phyloP scores from a whole-genome alignment of 2,113 vertebrate species.

The Dunckerocampus dactyliophorus region DNA sequence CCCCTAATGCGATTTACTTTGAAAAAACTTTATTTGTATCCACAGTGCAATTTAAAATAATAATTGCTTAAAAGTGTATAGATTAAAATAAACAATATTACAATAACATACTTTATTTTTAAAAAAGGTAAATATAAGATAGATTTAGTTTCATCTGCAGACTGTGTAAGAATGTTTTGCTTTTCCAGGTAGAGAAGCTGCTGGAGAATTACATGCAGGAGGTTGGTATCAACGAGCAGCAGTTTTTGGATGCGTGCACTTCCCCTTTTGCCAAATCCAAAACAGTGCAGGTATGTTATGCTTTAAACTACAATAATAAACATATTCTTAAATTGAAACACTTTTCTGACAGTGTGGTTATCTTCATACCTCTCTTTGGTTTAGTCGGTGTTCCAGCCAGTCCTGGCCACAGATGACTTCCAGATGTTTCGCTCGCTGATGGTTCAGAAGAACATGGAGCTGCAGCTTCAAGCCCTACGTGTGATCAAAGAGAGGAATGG shows the following conservation, averaged over 20 bases:
- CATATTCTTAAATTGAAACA: neutral
- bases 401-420: conserved; percentile 93
- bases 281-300: conserved; percentile 80
- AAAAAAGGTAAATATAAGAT: conserved; percentile 4
- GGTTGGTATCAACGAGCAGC: conserved; percentile 94
- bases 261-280: conserved; percentile 88
- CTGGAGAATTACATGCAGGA: conserved; percentile 90
- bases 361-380: conserved; percentile 6
- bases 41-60: too few relatives aligned
- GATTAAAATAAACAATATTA: too few relatives aligned
- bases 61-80: too few relatives aligned
- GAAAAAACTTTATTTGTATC: too few relatives aligned
- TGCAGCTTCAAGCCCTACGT: conserved; percentile 92
- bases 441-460: conserved; percentile 96
- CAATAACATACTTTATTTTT: too few relatives aligned
- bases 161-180: conserved; percentile 18
- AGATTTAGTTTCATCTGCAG: conserved; percentile 17
- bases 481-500: conserved; percentile 94
- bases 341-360: neutral
- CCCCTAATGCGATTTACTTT: too few relatives aligned
- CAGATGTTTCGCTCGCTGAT: conserved; percentile 93
- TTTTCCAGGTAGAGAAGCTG: conserved; percentile 86
- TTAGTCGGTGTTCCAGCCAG: conserved; percentile 86
- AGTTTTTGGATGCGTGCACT: conserved; percentile 88
- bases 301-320: conserved; percentile 23